Base-by-base conservation (phyloP, 92 coral and sea anemone genomes). In the Epizoanthus rinbou region DNA sequence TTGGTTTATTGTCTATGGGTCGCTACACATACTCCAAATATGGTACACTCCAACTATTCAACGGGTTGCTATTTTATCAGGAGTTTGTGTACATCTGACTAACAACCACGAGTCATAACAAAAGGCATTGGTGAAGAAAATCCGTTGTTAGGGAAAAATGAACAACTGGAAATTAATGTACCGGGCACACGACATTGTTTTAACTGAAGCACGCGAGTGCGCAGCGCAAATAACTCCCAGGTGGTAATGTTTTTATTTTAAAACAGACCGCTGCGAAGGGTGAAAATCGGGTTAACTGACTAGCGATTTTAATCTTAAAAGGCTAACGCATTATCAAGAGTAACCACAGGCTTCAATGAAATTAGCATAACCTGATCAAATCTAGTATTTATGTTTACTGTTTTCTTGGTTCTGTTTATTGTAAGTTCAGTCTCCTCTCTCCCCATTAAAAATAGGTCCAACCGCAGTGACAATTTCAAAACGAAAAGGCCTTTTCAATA, bases 61-160 rank as follows among this genome's bases (percentile, higher is more conserved):
- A 15, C 82, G 43, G 82, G 71, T 78, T 78, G 71, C 82, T 78
- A 62, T 78, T 78, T 41, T 78, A 43, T 60, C 82, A 39, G 57
- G 14, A 22, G 15, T 19, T 39, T 78, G 70, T 60, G 71, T 41
- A 43, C 47, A 41, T 5, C 31, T 50, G 16, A 78, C 50, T 69
- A 62, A 43, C 71, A 19, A 13, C 71, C 82, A 78, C 82, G 58
- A 43, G 82, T 78, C 28, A n/a, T n/a, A 78, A 78, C 82, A 78
- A 78, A 78, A 39, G 71, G 58, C 43, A 37, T 71, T 22, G 64
- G 82, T 78, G 82, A 39, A 56, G 57, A 78, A 59, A 63, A 39
- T 62, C 41, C n/a, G 43, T 39, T 56, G 45, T 45, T 37, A 78
- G 64, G 50, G 68, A 41, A 39, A 58, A 60, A 41, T 75, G 81